Conservation (phyloP, 1,140 invertebrate genomes). For the Carposina sasakii region DNA sequence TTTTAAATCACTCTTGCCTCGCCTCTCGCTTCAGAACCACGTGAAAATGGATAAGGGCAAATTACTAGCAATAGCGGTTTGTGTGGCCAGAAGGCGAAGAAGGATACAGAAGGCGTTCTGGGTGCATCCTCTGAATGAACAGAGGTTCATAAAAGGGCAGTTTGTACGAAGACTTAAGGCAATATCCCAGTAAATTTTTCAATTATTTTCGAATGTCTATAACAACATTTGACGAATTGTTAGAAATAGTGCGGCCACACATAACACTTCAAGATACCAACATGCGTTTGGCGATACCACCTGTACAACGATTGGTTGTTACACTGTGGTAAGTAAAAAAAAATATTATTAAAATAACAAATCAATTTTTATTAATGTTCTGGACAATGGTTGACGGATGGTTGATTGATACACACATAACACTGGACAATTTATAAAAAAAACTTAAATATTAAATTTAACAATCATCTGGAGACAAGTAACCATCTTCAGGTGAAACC, state of each 20-base stretch:
- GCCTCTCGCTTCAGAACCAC: conserved; percentile 3
- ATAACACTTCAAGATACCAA: conserved; percentile 2
- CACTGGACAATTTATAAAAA: too few relatives aligned
- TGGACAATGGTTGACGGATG: too few relatives aligned
- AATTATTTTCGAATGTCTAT: conserved; percentile 10
- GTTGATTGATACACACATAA: too few relatives aligned
- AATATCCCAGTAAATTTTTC: conserved; percentile 4
- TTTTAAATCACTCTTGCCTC: conserved; percentile 7
- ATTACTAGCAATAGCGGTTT: conserved; percentile 11
- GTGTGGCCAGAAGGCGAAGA: conserved; percentile 9
- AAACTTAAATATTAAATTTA: not conserved
- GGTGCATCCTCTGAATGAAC: conserved; percentile 8
- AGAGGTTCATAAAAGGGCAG: conserved; percentile 7
- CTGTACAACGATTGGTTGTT: not conserved
- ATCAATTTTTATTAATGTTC: not conserved
- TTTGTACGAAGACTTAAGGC: conserved; percentile 10
- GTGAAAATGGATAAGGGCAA: conserved; percentile 3
- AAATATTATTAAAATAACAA: too few relatives aligned
- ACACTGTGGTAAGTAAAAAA: conserved; percentile 1
- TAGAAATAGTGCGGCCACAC: not conserved
- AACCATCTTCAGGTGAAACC: too few relatives aligned
- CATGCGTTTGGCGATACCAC: conserved; percentile 4
- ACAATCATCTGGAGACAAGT: too few relatives aligned
- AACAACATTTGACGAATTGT: conserved; percentile 10
- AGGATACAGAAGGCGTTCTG: conserved; percentile 4